Conservation (phyloP, 1,140 invertebrate species). For the Planococcus citri region DNA sequence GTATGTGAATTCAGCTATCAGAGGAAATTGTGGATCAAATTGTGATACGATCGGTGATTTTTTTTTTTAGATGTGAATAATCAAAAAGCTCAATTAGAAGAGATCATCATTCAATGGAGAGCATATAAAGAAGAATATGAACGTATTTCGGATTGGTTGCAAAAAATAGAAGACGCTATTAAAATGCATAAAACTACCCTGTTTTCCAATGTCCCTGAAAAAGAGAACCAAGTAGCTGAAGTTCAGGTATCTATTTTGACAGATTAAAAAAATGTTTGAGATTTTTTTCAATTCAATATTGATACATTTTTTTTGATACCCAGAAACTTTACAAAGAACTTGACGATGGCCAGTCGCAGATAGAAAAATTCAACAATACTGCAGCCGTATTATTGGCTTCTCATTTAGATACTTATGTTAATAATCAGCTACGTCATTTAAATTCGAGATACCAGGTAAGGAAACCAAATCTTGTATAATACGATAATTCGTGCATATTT, state of each 20-base stretch:
- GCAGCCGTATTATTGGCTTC: conserved; percentile 63
- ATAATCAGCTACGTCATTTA: conserved; percentile 78
- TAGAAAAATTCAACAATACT: conserved; percentile 68
- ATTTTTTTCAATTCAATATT: not conserved
- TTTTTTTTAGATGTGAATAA: conserved; percentile 54
- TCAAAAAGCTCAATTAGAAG: conserved; percentile 71
- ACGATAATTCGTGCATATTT: not conserved
- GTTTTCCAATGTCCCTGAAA: conserved; percentile 66
- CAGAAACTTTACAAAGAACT: conserved; percentile 59
- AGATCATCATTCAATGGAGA: conserved; percentile 67
- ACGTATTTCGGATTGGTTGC: conserved; percentile 79
- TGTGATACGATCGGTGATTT: conserved; percentile 20
- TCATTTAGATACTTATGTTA: conserved; percentile 78
- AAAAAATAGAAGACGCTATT: conserved; percentile 81
- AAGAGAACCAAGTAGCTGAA: conserved; percentile 68
- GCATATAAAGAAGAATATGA: conserved; percentile 89
- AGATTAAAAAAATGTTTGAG: not conserved
- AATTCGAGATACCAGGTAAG: conserved; percentile 70
- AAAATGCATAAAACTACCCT: conserved; percentile 80
- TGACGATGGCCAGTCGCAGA: conserved; percentile 65
- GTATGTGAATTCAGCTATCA: too few species aligned
- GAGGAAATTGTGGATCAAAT: not conserved
- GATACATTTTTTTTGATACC: not conserved
- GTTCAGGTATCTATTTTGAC: conserved; percentile 38
- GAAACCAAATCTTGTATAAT: not conserved